Evolutionary conservation across 37 sponge, comb jelly and placozoan species (phyloP), one percentile per base, ranked within the genome.

Genomic region (Beroe ovata): DNA sequence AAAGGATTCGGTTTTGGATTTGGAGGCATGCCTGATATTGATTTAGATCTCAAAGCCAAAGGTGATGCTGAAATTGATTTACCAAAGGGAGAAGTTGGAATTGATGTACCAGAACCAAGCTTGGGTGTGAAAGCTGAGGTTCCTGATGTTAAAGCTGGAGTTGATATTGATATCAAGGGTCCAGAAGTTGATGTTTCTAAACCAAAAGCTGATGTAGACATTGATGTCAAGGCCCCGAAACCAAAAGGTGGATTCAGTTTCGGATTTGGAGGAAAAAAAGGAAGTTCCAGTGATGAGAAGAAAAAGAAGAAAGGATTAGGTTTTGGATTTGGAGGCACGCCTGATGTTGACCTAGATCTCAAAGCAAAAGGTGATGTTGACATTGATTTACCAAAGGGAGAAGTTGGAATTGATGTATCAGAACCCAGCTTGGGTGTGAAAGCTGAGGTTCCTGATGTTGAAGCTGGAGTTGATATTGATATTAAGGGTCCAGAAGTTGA

Each of bases 251-350:
- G 71, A 3, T 71, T 71, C 20, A 28, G 71, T 3, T 33, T 71
- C 38, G 71, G 71, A 8, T 71, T 71, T 71, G 36, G 71, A 28
- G 71, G 71, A 29, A 63, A 63, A 25, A 28, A 28, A 34, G 29
- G 38, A 20, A 35, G 38, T 8, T 30, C 36, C 8, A 29, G 36
- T 34, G 71, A 71, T 28, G 36, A 29, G 11, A 71, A 71, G 71
- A 71, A 71, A 20, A 71, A 71, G 38, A 71, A 71, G 71, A 14
- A 4, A 8, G 16, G 16, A 30, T 34, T 34, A 29, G 69, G 69
- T 30, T 66, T 66, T 18, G 69, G 69, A 11, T 66, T 77, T 77
- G 71, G 71, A 71, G 71, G 71, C 4, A 62, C 8, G 63, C 63
- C 63, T 6, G 71, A 38, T 35, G 29, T 71, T 71, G 71, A 38